These are phyloP conservation scores for Mastigias papua DNA, from an alignment of 30 jellyfish, hydroid and myxozoan genomes.

Conservation along the genomic window DNA sequence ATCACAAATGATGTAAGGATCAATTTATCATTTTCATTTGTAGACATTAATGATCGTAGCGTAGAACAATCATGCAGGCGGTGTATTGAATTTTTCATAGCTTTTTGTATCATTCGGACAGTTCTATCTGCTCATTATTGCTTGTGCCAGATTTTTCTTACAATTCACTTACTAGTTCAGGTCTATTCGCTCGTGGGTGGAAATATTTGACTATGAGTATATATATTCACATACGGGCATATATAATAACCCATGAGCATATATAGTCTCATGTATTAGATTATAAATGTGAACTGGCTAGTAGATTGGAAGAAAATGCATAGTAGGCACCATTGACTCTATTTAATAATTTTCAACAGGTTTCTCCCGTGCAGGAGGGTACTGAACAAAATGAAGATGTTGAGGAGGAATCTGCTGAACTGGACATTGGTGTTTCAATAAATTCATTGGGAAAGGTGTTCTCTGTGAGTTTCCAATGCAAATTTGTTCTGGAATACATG, in stretches of 20 bases:
- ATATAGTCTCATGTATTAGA: neutral
- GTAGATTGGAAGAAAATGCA: neutral
- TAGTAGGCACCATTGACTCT: neutral
- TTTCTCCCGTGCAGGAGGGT: slow-evolving; percentile 11
- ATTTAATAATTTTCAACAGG: neutral
- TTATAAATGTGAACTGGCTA: neutral
- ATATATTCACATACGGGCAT: too few relatives aligned
- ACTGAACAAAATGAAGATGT: slow-evolving; percentile 49
- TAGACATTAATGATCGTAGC: too few relatives aligned
- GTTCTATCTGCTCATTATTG: too few relatives aligned
- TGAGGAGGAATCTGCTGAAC: slow-evolving; percentile 80
- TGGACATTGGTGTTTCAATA: slow-evolving; percentile 79
- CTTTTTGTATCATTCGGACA: too few relatives aligned
- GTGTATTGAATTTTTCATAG: too few relatives aligned
- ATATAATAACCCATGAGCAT: too few relatives aligned
- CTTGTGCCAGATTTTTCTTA: too few relatives aligned
- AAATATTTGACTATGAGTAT: too few relatives aligned
- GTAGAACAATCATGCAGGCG: too few relatives aligned
- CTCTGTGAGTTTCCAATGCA: slow-evolving; percentile 79
- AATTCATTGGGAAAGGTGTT: slow-evolving; percentile 70
- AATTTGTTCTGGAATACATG: neutral
- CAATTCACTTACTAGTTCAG: too few relatives aligned
- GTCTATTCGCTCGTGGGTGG: too few relatives aligned
- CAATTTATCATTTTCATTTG: neutral
- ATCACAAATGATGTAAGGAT: slow-evolving; percentile 1